Evolutionary conservation across 1,140 invertebrate genomes (phyloP).

Genomic region (Temnothorax nylanderi): DNA sequence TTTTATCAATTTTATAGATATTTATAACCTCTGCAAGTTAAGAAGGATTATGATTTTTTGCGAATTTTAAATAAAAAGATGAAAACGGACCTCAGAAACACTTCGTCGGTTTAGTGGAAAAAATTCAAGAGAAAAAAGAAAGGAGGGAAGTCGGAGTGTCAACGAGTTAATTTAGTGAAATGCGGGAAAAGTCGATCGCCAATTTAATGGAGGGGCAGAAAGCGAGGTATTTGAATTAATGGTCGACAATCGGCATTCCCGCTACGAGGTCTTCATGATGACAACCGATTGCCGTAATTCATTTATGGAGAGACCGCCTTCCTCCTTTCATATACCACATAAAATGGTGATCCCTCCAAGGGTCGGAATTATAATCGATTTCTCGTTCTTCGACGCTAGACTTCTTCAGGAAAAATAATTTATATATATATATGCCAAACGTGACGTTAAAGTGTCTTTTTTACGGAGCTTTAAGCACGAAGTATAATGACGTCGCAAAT

Average conservation of each 20-base stretch:
- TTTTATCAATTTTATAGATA: neutral
- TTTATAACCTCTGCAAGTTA: neutral
- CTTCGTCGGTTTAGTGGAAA: neutral
- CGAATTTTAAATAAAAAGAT: neutral
- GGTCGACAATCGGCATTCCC: constrained; percentile 57
- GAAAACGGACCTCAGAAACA: neutral
- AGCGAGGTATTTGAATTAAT: constrained; percentile 68
- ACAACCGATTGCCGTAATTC: constrained; percentile 56
- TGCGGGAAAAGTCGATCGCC: constrained; percentile 17
- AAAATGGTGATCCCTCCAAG: constrained; percentile 2
- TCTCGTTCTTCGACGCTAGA: neutral
- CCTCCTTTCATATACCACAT: neutral
- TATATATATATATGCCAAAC: neutral
- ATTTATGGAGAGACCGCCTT: constrained; percentile 54
- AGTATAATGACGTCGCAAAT: neutral
- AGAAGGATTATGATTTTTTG: neutral
- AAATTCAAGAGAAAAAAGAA: neutral
- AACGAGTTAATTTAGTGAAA: constrained; percentile 52
- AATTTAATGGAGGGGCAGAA: constrained; percentile 44
- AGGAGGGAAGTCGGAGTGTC: neutral
- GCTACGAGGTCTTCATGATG: constrained; percentile 13
- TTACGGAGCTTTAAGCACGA: neutral
- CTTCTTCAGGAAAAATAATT: constrained; percentile 22
- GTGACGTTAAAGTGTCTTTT: neutral
- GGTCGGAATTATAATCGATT: constrained; percentile 47